Conservation (phyloP, 92 coral and sea anemone species). For the Desmophyllum pertusum region DNA sequence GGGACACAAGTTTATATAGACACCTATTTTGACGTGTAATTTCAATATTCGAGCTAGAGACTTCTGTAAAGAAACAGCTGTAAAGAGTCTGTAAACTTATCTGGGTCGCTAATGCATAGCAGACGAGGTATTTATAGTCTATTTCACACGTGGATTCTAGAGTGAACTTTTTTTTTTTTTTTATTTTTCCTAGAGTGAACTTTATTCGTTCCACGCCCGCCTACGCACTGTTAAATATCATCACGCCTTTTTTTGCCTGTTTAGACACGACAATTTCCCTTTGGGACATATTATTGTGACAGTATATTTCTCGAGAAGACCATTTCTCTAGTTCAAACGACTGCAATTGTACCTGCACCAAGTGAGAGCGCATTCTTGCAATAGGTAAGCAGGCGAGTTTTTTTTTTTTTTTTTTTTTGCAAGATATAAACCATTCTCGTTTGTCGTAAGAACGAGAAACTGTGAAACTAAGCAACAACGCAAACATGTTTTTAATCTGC, state of each 20-base stretch:
- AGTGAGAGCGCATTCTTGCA: no score
- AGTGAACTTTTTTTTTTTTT: no score
- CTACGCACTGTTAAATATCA: neutral
- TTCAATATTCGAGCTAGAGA: neutral
- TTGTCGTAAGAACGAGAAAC: no score
- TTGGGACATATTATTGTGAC: neutral
- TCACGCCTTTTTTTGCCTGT: neutral
- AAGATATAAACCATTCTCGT: no score
- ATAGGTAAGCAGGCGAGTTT: no score
- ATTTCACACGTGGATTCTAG: conserved; percentile 1
- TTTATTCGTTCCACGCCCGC: neutral
- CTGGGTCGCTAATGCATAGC: no score
- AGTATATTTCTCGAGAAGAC: no score
- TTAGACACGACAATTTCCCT: neutral
- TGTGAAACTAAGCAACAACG: no score
- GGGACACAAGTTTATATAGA: neutral
- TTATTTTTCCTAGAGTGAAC: no score
- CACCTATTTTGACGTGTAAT: neutral
- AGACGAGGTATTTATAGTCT: no score
- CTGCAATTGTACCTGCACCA: neutral
- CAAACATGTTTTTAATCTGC: no score
- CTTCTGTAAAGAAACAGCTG: neutral
- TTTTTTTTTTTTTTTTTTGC: no score
- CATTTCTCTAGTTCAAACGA: neutral
- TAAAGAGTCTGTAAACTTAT: neutral